Evolutionary conservation across 2,888 invertebrate species (phyloP).

Genomic region (Amphipoea lucens): DNA sequence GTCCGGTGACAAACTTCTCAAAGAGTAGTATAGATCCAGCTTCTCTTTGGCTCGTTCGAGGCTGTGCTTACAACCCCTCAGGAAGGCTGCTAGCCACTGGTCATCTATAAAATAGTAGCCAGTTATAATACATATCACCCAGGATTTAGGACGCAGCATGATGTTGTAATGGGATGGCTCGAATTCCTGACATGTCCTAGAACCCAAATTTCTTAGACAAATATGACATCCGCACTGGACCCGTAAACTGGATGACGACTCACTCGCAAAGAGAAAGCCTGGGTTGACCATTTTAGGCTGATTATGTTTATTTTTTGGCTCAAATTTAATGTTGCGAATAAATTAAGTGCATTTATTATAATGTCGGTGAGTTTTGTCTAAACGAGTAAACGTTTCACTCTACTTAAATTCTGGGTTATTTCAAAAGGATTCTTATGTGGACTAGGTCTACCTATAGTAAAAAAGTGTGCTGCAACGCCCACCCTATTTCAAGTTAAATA

Average conservation of each 20-base stretch:
- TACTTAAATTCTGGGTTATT: background rate
- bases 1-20: conserved; percentile 87
- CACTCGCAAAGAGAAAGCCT: background rate
- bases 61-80: conserved; percentile 92
- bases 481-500: no score
- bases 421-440: background rate
- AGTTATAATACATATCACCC: background rate
- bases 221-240: background rate
- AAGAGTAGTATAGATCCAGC: conserved; percentile 90
- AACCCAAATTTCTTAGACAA: background rate
- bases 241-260: background rate
- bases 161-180: background rate
- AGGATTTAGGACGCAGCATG: background rate
- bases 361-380: background rate
- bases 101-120: conserved; percentile 82
- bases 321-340: background rate
- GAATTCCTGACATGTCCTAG: background rate
- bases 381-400: background rate
- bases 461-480: no score
- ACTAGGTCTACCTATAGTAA: background rate
- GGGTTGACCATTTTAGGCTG: background rate
- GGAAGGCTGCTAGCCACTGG: conserved; percentile 90
- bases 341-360: background rate
- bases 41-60: conserved; percentile 91
- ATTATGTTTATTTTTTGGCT: background rate